Evolutionary conservation across 2,797 vertebrate species (phyloP), one percentile per base, ranked within the genome.

Genomic region (Peromyscus attwateri): DNA sequence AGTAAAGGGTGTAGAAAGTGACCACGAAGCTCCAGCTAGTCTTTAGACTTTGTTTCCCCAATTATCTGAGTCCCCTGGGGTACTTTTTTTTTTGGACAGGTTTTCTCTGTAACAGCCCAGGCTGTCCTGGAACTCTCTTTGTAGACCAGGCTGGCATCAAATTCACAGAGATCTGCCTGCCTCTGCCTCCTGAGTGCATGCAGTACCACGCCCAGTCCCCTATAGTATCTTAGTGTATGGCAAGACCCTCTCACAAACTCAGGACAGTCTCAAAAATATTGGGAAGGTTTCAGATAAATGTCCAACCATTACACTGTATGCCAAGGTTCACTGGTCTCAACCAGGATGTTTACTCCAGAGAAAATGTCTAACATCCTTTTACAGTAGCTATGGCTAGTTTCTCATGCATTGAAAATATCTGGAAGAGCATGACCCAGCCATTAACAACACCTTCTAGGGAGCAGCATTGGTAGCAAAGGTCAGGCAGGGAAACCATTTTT

Each of bases 251-350:
- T 84, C 85, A 85, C 55, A 97, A 93, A 91, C 16, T 82, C 46
- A 68, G 87, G 46, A 77, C 16, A 37, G 77, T 66, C 73, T 92
- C 60, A 29, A 57, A 52, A 85, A 79, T 79, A 46, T 89, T 89
- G 95, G 70, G 29, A 95, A 95, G 89, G 70, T 68, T 96, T 92
- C 60, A 77, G 77, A 83, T 94, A 95, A 95, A 81, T 40, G 95
- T 87, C 85, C 85, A 79, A 95, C 27, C 9, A 40, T 62, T 96
- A 73, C 55, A 52, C 46, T 76, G 37, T 37, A 43, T 9, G 87
- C 73, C 31, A 37, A 88, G 17, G 62, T 89, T 92, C 57, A 64
- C n/a, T 87, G 21, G 60, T 87, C 82, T 17, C 83, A 95, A 71
- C 25, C 52, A 62, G 31, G 46, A 94, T 92, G 31, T 91, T 96